Conservation (phyloP, 2,888 invertebrate genomes). For the Stegophylla sp. region DNA sequence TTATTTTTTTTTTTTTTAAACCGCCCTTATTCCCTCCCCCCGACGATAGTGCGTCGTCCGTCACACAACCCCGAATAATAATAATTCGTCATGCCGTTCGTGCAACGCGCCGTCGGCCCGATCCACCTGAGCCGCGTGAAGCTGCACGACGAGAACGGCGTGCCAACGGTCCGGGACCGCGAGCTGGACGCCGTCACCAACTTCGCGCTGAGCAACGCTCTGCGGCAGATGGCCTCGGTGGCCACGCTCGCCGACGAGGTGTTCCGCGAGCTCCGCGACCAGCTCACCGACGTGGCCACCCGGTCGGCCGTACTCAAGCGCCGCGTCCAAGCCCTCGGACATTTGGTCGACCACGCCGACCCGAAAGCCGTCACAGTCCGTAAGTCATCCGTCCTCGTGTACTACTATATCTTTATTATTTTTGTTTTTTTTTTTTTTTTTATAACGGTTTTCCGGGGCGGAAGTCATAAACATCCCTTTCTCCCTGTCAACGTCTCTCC, state of each 20-base stretch:
- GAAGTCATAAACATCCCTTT: no score
- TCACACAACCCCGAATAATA: not conserved
- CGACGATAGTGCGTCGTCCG: no score
- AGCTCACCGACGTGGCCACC: slow-evolving; percentile 77
- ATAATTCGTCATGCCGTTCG: slow-evolving; percentile 82
- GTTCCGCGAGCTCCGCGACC: slow-evolving; percentile 80
- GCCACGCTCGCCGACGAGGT: slow-evolving; percentile 84
- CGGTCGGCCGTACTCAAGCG: slow-evolving; percentile 76
- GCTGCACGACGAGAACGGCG: slow-evolving; percentile 70
- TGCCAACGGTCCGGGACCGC: slow-evolving; percentile 72
- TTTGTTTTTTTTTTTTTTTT: not conserved
- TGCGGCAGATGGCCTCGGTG: slow-evolving; percentile 84
- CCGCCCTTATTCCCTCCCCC: not conserved
- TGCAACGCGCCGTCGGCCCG: slow-evolving; percentile 83
- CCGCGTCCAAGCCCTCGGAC: slow-evolving; percentile 76
- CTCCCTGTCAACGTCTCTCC: no score
- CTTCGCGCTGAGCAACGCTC: slow-evolving; percentile 82
- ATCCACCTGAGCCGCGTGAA: slow-evolving; percentile 74
- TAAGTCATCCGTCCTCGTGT: slow-evolving; percentile 71
- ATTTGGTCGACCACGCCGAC: slow-evolving; percentile 76
- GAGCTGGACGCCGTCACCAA: slow-evolving; percentile 88
- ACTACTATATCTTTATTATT: not conserved
- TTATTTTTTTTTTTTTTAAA: not conserved
- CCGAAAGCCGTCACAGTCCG: slow-evolving; percentile 92
- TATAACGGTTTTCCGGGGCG: no score